Evolutionary conservation across 2,888 invertebrate genomes (phyloP).

Genomic region (Athrips mouffetella): DNA sequence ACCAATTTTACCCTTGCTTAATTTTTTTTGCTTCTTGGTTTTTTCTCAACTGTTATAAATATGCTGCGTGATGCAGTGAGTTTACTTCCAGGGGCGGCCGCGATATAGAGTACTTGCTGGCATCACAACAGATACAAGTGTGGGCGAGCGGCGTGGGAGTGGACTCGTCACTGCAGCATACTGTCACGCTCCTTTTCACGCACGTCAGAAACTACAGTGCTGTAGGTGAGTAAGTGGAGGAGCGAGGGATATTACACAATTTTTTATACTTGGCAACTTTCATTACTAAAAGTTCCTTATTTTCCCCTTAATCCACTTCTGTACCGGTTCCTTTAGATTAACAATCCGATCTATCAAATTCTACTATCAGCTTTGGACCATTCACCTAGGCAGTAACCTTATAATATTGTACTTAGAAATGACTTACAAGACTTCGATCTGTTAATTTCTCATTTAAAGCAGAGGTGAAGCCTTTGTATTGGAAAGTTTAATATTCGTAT

Average conservation of each 20-base stretch:
- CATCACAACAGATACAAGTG: slow-evolving; percentile 76
- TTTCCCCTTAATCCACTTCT: too few species aligned
- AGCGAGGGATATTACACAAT: too few species aligned
- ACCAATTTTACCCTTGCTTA: slow-evolving; percentile 6
- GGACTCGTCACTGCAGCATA: slow-evolving; percentile 56
- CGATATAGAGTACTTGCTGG: slow-evolving; percentile 82
- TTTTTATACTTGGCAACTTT: not conserved
- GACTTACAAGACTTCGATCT: too few species aligned
- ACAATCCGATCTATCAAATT: too few species aligned
- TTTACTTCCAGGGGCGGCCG: slow-evolving; percentile 78
- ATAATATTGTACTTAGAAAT: too few species aligned
- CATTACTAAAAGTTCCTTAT: not conserved
- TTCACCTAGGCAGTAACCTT: too few species aligned
- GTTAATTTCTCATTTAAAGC: too few species aligned
- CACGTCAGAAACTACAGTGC: slow-evolving; percentile 64
- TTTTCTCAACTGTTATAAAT: slow-evolving; percentile 17
- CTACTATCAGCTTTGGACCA: too few species aligned
- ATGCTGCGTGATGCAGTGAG: slow-evolving; percentile 38
- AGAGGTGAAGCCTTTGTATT: too few species aligned
- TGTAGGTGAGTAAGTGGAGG: slow-evolving; percentile 58
- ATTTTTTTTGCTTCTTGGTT: slow-evolving; percentile 17
- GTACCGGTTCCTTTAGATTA: too few species aligned
- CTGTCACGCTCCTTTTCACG: slow-evolving; percentile 55
- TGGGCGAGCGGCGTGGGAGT: slow-evolving; percentile 45
- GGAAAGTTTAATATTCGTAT: too few species aligned